Evolutionary conservation across 2,888 invertebrate species (phyloP).

Genomic region (Dendrolimus houi): DNA sequence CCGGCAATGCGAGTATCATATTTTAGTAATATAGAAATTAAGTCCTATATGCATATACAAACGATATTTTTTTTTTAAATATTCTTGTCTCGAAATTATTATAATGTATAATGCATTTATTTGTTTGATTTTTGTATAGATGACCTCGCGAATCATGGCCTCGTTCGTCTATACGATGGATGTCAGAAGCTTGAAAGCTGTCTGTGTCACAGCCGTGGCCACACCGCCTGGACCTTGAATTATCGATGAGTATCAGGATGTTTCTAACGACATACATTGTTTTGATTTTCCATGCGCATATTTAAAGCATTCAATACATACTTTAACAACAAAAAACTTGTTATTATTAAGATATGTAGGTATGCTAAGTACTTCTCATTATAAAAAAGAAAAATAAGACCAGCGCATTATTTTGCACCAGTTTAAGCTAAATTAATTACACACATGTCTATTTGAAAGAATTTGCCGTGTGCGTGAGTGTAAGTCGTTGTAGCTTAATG

Average conservation of each 20-base stretch:
- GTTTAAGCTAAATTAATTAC: neutral
- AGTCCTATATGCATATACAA: too few species aligned
- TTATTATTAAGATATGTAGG: too few species aligned
- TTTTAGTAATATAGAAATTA: too few species aligned
- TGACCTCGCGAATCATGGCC: constrained; percentile 36
- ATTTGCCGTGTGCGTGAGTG: too few species aligned
- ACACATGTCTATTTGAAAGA: neutral
- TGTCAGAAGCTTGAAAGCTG: constrained; percentile 29
- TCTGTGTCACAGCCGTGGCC: constrained; percentile 23
- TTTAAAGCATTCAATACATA: neutral
- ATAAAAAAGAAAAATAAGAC: neutral
- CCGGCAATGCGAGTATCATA: too few species aligned
- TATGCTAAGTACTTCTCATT: too few species aligned
- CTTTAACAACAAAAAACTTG: too few species aligned
- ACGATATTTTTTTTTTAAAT: too few species aligned
- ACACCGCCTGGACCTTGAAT: constrained; percentile 38
- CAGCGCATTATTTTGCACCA: neutral
- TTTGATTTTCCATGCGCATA: constrained; percentile 18
- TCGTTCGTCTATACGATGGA: constrained; percentile 28
- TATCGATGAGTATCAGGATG: constrained; percentile 61
- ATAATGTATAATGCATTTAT: constrained; percentile 11
- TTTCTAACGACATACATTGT: constrained; percentile 42
- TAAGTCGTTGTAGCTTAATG: too few species aligned
- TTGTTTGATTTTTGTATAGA: constrained; percentile 30
- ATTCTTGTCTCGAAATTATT: neutral